A percentile compares a stretch with the other conserved stretches of the same genome.
phyloP scores from a whole-genome alignment of 1,140 invertebrate genomes.

The Bombus waltoni region DNA sequence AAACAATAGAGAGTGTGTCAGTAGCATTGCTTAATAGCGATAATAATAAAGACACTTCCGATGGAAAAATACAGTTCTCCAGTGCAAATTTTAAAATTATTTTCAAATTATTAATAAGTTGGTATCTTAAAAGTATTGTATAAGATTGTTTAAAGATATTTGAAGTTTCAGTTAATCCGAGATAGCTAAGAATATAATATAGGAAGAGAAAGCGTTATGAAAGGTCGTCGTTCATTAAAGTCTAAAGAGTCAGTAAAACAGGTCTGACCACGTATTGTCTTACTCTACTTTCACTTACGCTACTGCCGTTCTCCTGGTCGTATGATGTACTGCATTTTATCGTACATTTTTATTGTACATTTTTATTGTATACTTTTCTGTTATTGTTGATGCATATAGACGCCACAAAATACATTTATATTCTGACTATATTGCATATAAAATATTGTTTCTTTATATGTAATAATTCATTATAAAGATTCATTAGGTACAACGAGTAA shows the following conservation, averaged over 20 bases:
- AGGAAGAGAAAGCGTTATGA: background rate
- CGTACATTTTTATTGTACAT: too few species aligned
- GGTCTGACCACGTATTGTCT: background rate
- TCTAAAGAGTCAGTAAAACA: background rate
- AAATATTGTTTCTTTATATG: background rate
- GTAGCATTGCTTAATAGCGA: too few species aligned
- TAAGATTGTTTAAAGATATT: too few species aligned
- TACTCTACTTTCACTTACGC: background rate
- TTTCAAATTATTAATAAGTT: too few species aligned
- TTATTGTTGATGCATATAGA: background rate
- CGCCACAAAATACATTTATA: background rate
- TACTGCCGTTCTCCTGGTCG: background rate
- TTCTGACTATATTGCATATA: background rate
- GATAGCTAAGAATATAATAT: background rate
- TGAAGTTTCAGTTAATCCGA: background rate
- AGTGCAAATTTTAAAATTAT: too few species aligned
- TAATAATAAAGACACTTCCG: too few species aligned
- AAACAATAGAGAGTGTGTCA: too few species aligned
- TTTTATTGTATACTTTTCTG: background rate
- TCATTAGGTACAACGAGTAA: too few species aligned
- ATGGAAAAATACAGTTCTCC: too few species aligned
- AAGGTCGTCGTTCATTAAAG: background rate
- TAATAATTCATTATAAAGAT: too few species aligned
- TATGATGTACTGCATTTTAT: background rate
- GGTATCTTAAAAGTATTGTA: too few species aligned